phyloP scores from a whole-genome alignment of 2,888 invertebrate species.

The Parochlus steinenii region DNA sequence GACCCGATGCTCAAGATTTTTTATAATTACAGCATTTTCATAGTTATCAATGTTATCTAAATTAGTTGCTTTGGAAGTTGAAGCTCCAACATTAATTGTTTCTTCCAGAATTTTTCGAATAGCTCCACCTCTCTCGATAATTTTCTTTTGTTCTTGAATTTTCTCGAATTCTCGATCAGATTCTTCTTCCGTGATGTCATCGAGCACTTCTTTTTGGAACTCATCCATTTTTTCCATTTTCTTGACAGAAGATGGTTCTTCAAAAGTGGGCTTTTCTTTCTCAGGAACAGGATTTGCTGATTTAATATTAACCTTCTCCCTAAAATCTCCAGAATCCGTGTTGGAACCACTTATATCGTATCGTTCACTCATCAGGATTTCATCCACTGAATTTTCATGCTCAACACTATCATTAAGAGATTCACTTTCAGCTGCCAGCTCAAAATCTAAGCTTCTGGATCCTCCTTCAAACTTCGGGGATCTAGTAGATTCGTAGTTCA shows the following conservation, averaged over 20 bases:
- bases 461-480: slow-evolving; percentile 15
- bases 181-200: slow-evolving; percentile 30
- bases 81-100: not conserved
- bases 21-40: slow-evolving; percentile 21
- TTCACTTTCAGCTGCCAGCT: slow-evolving; percentile 1
- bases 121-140: slow-evolving; percentile 11
- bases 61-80: not conserved
- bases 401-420: slow-evolving; percentile 7
- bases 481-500: slow-evolving; percentile 18
- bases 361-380: not conserved
- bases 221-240: slow-evolving; percentile 27
- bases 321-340: slow-evolving; percentile 13
- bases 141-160: not conserved
- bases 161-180: slow-evolving; percentile 23
- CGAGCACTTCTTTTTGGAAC: slow-evolving; percentile 26
- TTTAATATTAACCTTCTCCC: slow-evolving; percentile 14
- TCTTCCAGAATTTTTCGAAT: slow-evolving; percentile 9
- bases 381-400: slow-evolving; percentile 8
- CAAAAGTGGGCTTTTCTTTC: slow-evolving; percentile 15
- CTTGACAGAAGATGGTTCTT: slow-evolving; percentile 17
- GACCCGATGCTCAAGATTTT: slow-evolving; percentile 24
- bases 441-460: not conserved
- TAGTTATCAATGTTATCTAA: slow-evolving; percentile 12
- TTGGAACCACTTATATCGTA: not conserved
- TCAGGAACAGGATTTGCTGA: slow-evolving; percentile 18